Conservation (phyloP, 1,140 invertebrate species). For the Thereuonema tuberculata region DNA sequence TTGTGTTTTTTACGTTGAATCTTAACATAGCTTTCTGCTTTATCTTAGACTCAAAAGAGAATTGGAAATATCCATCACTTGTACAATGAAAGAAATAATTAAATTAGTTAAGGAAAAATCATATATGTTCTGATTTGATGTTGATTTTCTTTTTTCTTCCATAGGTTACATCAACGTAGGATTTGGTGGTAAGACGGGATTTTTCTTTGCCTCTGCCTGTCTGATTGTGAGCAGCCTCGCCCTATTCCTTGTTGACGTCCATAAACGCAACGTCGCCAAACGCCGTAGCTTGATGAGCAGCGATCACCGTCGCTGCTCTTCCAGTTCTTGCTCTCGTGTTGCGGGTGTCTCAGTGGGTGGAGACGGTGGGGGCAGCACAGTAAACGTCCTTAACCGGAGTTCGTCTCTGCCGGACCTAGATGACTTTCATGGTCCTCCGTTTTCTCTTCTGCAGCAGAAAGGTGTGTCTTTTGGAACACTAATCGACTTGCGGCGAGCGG, state of each 20-base stretch:
- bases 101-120: no score
- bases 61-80: no score
- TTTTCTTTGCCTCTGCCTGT: slow-evolving; percentile 65
- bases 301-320: background rate
- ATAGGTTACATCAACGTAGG: slow-evolving; percentile 61
- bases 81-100: no score
- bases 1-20: no score
- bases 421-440: background rate
- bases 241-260: slow-evolving; percentile 63
- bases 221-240: slow-evolving; percentile 56
- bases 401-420: slow-evolving; percentile 8
- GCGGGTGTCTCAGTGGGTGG: background rate
- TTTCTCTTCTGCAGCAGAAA: slow-evolving; percentile 9
- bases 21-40: no score
- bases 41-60: no score
- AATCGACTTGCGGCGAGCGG: slow-evolving; percentile 31
- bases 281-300: background rate
- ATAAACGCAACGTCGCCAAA: slow-evolving; percentile 44
- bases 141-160: slow-evolving; percentile 10
- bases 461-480: background rate
- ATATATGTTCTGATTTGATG: no score
- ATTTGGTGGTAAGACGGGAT: slow-evolving; percentile 56
- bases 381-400: background rate
- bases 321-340: background rate
- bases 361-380: background rate